Conservation (phyloP, 2,888 invertebrate genomes). For the Nineta flava region DNA sequence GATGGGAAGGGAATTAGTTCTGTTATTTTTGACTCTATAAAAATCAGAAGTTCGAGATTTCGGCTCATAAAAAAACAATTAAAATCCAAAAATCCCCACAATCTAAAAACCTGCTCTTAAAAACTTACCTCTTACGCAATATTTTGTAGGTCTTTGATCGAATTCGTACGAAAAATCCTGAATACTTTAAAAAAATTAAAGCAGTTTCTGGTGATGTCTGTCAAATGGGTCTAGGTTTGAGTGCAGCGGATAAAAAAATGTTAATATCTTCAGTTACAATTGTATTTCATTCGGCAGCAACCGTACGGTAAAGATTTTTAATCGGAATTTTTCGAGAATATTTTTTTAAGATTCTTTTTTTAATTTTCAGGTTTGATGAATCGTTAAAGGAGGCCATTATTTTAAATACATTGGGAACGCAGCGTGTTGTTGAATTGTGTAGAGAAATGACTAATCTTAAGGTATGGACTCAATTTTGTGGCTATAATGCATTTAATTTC, state of each 20-base stretch:
- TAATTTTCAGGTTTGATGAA: slow-evolving; percentile 56
- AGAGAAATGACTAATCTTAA: slow-evolving; percentile 61
- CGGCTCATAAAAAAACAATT: no score
- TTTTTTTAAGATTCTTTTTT: slow-evolving; percentile 5
- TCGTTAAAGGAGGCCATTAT: slow-evolving; percentile 72
- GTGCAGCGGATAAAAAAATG: slow-evolving; percentile 41
- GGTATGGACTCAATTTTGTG: slow-evolving; percentile 23
- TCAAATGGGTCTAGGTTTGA: slow-evolving; percentile 51
- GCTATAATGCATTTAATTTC: neutral
- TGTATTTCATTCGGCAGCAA: slow-evolving; percentile 92
- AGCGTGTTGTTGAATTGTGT: slow-evolving; percentile 67
- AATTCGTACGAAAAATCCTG: slow-evolving; percentile 44
- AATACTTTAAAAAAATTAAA: slow-evolving; percentile 47
- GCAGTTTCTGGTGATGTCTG: slow-evolving; percentile 65
- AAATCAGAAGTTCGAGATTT: no score
- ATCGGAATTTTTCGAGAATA: neutral
- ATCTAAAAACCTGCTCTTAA: no score
- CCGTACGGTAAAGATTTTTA: slow-evolving; percentile 44
- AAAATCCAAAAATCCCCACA: no score
- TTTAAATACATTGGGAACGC: slow-evolving; percentile 81
- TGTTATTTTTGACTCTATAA: no score
- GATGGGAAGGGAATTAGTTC: no score
- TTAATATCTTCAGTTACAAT: slow-evolving; percentile 55
- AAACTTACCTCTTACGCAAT: no score
- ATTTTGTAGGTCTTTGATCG: slow-evolving; percentile 50